Evolutionary conservation across 2,888 invertebrate species (phyloP), one percentile per base, ranked within the genome.

Genomic region (Drosophila hawaiiensis): DNA sequence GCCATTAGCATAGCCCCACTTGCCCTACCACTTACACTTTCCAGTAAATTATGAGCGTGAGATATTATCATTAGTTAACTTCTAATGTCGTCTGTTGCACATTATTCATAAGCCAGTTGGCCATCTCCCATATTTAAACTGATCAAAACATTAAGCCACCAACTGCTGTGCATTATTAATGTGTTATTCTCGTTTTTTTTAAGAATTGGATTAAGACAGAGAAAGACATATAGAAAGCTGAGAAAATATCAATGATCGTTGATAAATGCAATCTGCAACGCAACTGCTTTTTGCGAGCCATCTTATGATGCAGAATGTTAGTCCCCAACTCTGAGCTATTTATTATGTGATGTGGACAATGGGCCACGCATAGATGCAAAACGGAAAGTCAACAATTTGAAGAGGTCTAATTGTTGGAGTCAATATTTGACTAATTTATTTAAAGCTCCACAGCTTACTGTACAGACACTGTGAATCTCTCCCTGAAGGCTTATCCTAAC

Each of bases 21-120:
- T 25, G 28, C 14, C 28, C 7, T 10, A 14, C 25, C 47, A 41
- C 33, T 16, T 4, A 14, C 25, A 9, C 37, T 35, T 14, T n/a
- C 16, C 14, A n/a, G 29, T 29, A 19, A 16, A 47, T 47, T 29
- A 12, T 31, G 16, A 25, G 59, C 55, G 35, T 76, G 28, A 70
- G 80, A 22, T 47, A 22, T 47, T 47, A 47, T 41, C 75, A 56
- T 78, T 78, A 68, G 78, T 69, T 62, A 75, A 61, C 62, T 62
- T 62, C 67, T 61, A 68, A 71, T 76, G 68, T 47, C 71, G 56
- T 63, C 64, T 63, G 70, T 63, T 78, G 66, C 68, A 66, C 65
- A 69, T 78, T 66, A 66, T 60, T 75, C 62, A 78, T 58, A 41
- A 35, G 63, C 55, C 73, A 52, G 33, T 66, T 68, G 56, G 54